phyloP scores from a whole-genome alignment of 2,797 vertebrate genomes.

The Podarcis siculus region DNA sequence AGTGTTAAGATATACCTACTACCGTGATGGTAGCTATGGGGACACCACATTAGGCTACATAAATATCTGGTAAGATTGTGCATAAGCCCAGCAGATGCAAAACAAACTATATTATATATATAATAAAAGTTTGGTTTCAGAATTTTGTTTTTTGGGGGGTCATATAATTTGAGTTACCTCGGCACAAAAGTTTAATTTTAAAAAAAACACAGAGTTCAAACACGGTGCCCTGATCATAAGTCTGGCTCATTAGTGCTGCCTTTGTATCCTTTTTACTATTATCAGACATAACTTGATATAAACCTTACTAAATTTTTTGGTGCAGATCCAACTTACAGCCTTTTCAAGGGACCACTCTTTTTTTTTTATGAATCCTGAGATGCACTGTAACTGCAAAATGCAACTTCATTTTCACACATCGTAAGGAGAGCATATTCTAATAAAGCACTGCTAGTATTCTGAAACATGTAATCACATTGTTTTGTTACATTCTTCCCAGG shows the following conservation, averaged over 20 bases:
- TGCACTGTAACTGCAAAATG: neutral
- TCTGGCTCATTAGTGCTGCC: neutral
- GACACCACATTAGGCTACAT: too few relatives aligned
- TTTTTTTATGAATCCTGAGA: neutral
- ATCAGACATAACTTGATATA: neutral
- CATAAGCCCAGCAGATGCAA: too few relatives aligned
- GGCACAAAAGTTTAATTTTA: neutral
- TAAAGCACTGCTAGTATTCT: slow-evolving; percentile 9
- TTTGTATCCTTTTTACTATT: neutral
- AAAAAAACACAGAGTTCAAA: neutral
- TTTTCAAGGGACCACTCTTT: neutral
- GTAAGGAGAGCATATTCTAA: neutral
- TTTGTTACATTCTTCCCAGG: neutral
- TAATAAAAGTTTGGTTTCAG: neutral
- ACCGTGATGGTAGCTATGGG: too few relatives aligned
- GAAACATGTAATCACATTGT: neutral
- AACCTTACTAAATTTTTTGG: neutral
- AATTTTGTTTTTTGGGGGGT: neutral
- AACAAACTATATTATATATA: too few relatives aligned
- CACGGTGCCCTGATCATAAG: neutral
- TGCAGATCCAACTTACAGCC: too few relatives aligned
- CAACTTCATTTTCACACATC: neutral
- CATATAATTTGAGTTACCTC: too few relatives aligned
- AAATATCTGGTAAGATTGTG: too few relatives aligned
- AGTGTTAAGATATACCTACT: too few relatives aligned